Base-by-base conservation (phyloP, 1,140 invertebrate genomes). In the Achroia grisella region DNA sequence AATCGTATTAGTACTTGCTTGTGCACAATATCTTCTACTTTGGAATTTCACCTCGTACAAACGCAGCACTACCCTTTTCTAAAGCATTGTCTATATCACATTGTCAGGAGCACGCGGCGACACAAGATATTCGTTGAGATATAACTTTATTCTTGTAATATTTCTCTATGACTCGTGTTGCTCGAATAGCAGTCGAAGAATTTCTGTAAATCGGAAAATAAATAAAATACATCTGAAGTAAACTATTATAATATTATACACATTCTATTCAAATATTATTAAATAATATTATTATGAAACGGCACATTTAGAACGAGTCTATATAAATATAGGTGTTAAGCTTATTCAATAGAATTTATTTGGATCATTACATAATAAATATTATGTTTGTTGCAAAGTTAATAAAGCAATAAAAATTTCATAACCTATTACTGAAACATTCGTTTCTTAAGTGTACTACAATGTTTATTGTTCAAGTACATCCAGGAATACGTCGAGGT, bases 31-130 rank as follows among this genome's bases (percentile, higher is more conserved):
- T 23, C 2, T n/a, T n/a, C n/a, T 23, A 23, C 6, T 23, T 23
- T 23, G 17, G 6, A 23, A 23, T 23, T 23, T 23, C 2, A 23
- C 17, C 17, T n/a, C 6, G 17, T n/a, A n/a, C 35, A 37, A 78
- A 78, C 64, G 66, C 53, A 56, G 71, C 77, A 75, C 52, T 59
- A 73, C 68, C 74, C 70, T 77, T 82, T 72, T 71, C 66, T 66
- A 76, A 74, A 60, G 71, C 57, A 77, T 77, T 82, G 73, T 79
- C 78, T 82, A 71, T 75, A 76, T 82, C 70, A 82, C 68, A 78
- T 77, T 82, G 78, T 82, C 78, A 82, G 46, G 56, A 76, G 56
- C 78, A 82, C 68, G 66, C 72, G 78, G 73, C 72, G 71, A 67
- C 71, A 72, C 71, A 60, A 71, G 71, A 72, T 78, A 76, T 82